These are phyloP conservation scores for Tetrapedia diversipes DNA, from an alignment of 2,888 invertebrate genomes.

Conservation along the genomic window DNA sequence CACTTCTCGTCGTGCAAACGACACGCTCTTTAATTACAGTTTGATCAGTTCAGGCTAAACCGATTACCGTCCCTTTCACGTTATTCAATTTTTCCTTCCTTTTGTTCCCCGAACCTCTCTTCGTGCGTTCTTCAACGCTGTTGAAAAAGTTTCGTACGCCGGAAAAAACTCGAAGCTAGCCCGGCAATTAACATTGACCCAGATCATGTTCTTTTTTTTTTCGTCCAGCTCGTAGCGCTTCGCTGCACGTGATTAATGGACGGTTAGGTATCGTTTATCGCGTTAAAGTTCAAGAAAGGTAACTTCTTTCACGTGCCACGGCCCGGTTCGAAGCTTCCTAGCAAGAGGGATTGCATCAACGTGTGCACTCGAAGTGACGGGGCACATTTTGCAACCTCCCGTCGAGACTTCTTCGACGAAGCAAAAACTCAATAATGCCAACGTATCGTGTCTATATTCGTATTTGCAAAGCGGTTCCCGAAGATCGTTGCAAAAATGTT, in stretches of 20 bases:
- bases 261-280: not conserved
- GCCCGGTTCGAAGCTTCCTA: not conserved
- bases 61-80: conserved; percentile 3
- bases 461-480: not conserved
- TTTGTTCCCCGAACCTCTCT: not conserved
- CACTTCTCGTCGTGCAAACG: not conserved
- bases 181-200: conserved; percentile 15
- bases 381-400: conserved; percentile 18
- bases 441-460: conserved; percentile 2
- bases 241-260: conserved; percentile 1
- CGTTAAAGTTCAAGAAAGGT: not conserved
- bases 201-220: conserved; percentile 2
- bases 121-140: too few relatives aligned
- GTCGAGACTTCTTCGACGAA: conserved; percentile 8
- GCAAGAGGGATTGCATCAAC: not conserved
- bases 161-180: not conserved
- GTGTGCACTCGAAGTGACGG: conserved; percentile 1
- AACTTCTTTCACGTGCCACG: not conserved
- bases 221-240: not conserved
- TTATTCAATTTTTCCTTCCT: not conserved
- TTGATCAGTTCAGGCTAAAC: not conserved
- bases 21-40: not conserved
- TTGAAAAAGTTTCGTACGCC: not conserved
- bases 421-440: conserved; percentile 17
- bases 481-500: not conserved